These are phyloP conservation scores for Sinocyclocheilus maitianheensis DNA, from an alignment of 2,113 vertebrate genomes.

Conservation along the genomic window DNA sequence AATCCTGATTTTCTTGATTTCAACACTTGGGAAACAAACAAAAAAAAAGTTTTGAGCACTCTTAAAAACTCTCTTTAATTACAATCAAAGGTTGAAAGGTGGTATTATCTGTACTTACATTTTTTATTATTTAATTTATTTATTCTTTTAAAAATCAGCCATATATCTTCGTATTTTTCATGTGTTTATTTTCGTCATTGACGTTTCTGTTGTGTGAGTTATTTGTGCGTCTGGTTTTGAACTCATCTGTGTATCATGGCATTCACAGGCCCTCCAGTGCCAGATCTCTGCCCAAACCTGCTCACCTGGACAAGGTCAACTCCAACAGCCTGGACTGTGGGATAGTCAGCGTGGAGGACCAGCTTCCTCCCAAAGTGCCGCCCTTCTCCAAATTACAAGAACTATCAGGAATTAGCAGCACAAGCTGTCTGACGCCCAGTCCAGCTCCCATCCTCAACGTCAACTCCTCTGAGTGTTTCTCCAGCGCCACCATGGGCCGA, in stretches of 20 bases:
- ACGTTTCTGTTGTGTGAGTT: background rate
- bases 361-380: slow-evolving; percentile 73
- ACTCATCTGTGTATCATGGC: background rate
- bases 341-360: slow-evolving; percentile 68
- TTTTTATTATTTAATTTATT: no score
- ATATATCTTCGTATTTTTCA: background rate
- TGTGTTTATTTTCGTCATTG: background rate
- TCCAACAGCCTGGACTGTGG: slow-evolving; percentile 86
- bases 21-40: no score
- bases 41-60: no score
- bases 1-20: no score
- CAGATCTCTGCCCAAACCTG: slow-evolving; percentile 86
- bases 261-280: slow-evolving; percentile 76
- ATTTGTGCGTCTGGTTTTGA: background rate
- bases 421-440: slow-evolving; percentile 85
- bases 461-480: slow-evolving; percentile 90
- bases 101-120: no score
- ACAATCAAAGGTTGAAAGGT: no score
- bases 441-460: slow-evolving; percentile 93
- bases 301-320: slow-evolving; percentile 89
- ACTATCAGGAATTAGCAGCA: slow-evolving; percentile 65
- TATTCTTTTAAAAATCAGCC: no score
- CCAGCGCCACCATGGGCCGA: slow-evolving; percentile 79
- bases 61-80: no score
- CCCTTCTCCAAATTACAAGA: slow-evolving; percentile 83